A percentile compares a stretch with the other conserved stretches of the same genome.
These are phyloP conservation scores for Microctonus hyperodae DNA, from an alignment of 2,888 invertebrate species.

Conservation along the genomic window DNA sequence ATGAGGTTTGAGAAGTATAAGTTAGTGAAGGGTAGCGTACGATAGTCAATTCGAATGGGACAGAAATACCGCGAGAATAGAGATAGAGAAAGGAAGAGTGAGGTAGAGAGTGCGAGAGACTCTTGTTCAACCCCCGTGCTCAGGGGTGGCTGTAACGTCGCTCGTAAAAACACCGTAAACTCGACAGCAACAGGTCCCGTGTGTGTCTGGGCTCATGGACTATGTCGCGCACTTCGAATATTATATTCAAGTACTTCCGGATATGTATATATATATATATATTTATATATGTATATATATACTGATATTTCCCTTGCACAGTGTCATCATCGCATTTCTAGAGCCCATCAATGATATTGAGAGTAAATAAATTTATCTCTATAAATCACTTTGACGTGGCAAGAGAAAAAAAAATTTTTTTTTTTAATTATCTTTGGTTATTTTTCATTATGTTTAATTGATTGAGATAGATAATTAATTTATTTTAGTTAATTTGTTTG, in stretches of 20 bases:
- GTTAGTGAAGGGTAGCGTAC: constrained; percentile 35
- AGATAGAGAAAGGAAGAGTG: constrained; percentile 22
- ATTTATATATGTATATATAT: constrained; percentile 4
- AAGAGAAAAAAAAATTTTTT: neutral
- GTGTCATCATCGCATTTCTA: constrained; percentile 9
- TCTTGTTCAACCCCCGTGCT: constrained; percentile 53
- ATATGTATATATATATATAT: no score
- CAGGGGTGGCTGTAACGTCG: constrained; percentile 61
- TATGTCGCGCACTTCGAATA: constrained; percentile 47
- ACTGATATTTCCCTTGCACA: constrained; percentile 2
- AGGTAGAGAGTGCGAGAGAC: constrained; percentile 38
- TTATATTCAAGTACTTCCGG: constrained; percentile 47
- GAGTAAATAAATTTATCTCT: constrained; percentile 1
- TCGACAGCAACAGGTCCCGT: constrained; percentile 63
- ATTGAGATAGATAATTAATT: no score
- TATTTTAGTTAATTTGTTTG: neutral
- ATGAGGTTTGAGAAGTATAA: constrained; percentile 30
- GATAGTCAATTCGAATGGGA: constrained; percentile 28
- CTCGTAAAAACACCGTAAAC: constrained; percentile 64
- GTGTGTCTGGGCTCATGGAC: constrained; percentile 49
- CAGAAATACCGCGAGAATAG: constrained; percentile 25
- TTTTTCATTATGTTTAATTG: no score
- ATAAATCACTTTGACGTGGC: constrained; percentile 8
- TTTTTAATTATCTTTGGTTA: no score
- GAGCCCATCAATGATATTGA: neutral